Conservation (phyloP, 2,797 vertebrate species). For the Cryptoblepharus egeriae region DNA sequence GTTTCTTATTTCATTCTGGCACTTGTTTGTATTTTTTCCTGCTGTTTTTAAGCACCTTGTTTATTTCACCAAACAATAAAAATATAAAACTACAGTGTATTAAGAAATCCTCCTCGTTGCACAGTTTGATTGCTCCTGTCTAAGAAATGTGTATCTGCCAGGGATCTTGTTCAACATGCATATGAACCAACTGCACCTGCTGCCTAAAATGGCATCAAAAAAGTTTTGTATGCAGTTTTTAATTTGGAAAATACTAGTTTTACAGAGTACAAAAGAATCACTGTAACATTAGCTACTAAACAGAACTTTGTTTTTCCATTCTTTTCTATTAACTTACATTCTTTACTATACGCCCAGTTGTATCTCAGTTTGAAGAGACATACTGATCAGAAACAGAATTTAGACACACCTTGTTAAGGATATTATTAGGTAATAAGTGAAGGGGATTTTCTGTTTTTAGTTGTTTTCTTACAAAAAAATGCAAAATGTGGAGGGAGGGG, state of each 20-base stretch:
- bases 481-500: slow-evolving; percentile 41
- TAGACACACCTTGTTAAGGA: slow-evolving; percentile 57
- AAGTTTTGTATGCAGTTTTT: slow-evolving; percentile 42
- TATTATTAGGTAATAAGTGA: slow-evolving; percentile 60
- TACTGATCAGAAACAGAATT: slow-evolving; percentile 54
- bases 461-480: slow-evolving; percentile 65
- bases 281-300: slow-evolving; percentile 51
- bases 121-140: slow-evolving; percentile 57
- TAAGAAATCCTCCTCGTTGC: slow-evolving; percentile 72
- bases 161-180: slow-evolving; percentile 49
- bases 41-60: slow-evolving; percentile 73
- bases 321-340: slow-evolving; percentile 55
- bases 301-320: slow-evolving; percentile 54
- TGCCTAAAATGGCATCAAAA: slow-evolving; percentile 59
- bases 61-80: slow-evolving; percentile 70
- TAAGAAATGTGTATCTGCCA: slow-evolving; percentile 49
- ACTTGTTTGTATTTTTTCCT: slow-evolving; percentile 65
- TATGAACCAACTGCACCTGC: slow-evolving; percentile 51
- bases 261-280: slow-evolving; percentile 45
- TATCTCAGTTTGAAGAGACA: slow-evolving; percentile 54
- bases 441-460: slow-evolving; percentile 53
- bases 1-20: slow-evolving; percentile 60
- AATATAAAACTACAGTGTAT: slow-evolving; percentile 67
- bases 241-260: slow-evolving; percentile 25
- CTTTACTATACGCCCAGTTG: slow-evolving; percentile 53